Conservation (phyloP, 2,113 vertebrate species). For the Callospermophilus lateralis region DNA sequence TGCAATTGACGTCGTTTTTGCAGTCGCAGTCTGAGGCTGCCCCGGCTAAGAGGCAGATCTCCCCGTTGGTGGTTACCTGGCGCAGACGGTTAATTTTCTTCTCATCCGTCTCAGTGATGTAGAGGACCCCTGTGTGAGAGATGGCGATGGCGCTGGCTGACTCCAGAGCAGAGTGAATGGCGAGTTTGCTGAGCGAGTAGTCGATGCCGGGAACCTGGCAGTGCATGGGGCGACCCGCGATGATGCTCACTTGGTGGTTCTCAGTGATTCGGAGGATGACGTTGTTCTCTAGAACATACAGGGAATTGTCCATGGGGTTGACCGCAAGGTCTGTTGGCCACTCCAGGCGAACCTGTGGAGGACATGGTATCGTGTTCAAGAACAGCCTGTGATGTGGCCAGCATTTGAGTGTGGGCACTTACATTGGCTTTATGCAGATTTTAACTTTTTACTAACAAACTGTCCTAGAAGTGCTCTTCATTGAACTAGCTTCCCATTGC, state of each 20-base stretch:
- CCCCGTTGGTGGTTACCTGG: constrained; percentile 97
- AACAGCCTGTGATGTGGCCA: neutral
- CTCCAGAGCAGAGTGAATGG: constrained; percentile 98
- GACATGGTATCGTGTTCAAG: constrained; percentile 61
- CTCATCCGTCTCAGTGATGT: constrained; percentile 99
- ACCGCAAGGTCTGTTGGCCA: constrained; percentile 99
- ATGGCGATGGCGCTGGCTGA: constrained; percentile 98
- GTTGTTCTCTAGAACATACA: constrained; percentile 99
- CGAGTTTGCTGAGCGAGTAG: constrained; percentile 99
- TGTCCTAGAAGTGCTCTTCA: too few relatives aligned
- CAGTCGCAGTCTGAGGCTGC: constrained; percentile 98
- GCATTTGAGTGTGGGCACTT: accelerated
- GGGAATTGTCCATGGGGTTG: constrained; percentile 99
- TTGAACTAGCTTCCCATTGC: neutral
- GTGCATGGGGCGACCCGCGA: constrained; percentile 98
- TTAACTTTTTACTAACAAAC: neutral
- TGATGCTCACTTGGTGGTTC: constrained; percentile 99
- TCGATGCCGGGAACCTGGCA: constrained; percentile 99
- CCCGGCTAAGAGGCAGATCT: constrained; percentile 98
- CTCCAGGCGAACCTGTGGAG: constrained; percentile 96
- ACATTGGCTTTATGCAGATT: neutral
- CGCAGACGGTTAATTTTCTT: constrained; percentile 98
- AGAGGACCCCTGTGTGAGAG: constrained; percentile 97
- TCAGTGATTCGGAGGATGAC: constrained; percentile 99
- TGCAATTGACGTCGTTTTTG: constrained; percentile 99